phyloP scores from a whole-genome alignment of 2,888 invertebrate species.

The Drosophila leonis region DNA sequence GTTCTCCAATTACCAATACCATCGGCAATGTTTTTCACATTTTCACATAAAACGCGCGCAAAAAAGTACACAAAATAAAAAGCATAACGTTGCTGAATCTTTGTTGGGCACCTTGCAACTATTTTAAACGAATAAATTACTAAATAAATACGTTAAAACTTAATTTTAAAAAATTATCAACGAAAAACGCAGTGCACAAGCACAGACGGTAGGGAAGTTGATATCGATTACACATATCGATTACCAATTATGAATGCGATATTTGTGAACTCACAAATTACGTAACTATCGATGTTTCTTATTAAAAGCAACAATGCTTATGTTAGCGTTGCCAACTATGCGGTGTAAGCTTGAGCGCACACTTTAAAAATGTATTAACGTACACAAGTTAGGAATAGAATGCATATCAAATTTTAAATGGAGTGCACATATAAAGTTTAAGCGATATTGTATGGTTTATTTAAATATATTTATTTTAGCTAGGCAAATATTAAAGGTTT shows the following conservation, averaged over 20 bases:
- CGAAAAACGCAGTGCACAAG: conserved; percentile 80
- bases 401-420: conserved; percentile 45
- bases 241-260: conserved; percentile 17
- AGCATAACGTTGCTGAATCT: conserved; percentile 41
- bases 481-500: conserved; percentile 61
- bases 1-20: conserved; percentile 84
- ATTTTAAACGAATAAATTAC: conserved; percentile 76
- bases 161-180: conserved; percentile 82
- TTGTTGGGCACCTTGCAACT: conserved; percentile 58
- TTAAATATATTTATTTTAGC: conserved; percentile 58
- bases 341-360: not conserved
- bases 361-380: conserved; percentile 6
- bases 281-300: conserved; percentile 21
- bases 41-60: conserved; percentile 55
- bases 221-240: conserved; percentile 48
- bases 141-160: conserved; percentile 74
- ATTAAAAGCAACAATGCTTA: conserved; percentile 31
- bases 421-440: conserved; percentile 48
- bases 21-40: conserved; percentile 75
- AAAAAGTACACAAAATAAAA: conserved; percentile 47
- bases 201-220: conserved; percentile 65
- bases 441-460: conserved; percentile 57
- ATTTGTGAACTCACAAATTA: not conserved
- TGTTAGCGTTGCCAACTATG: conserved; percentile 37
- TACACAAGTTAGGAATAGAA: conserved; percentile 36